Percentiles rank a stretch among this genome's conserved stretches.
Evolutionary conservation across 2,797 vertebrate species (phyloP).

Genomic region (Phylloscopus collybita): DNA sequence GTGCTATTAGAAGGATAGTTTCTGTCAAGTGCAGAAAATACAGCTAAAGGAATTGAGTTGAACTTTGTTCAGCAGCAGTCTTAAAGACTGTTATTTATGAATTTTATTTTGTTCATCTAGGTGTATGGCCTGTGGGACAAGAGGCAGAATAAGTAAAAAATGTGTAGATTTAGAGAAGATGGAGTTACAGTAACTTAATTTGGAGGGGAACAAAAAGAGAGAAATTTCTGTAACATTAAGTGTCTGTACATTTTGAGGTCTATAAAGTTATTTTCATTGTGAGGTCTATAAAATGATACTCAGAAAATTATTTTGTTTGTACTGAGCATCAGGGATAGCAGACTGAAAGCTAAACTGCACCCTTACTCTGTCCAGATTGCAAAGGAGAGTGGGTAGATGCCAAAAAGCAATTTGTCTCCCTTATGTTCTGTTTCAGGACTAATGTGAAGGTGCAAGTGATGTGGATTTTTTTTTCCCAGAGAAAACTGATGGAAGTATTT

Average conservation of each 20-base stretch:
- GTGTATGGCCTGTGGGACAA: background rate
- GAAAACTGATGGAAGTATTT: background rate
- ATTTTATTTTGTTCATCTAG: background rate
- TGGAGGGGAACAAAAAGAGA: background rate
- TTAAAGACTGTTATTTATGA: background rate
- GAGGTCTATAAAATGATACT: background rate
- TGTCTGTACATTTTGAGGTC: background rate
- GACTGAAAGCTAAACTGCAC: background rate
- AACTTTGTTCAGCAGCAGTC: background rate
- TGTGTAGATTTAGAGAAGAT: background rate
- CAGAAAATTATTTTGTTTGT: background rate
- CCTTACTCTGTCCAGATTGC: background rate
- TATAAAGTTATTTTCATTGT: background rate
- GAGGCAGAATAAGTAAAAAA: background rate
- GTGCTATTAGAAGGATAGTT: background rate
- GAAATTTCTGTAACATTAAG: background rate
- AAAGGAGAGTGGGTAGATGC: background rate
- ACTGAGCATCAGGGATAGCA: background rate
- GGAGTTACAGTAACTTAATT: background rate
- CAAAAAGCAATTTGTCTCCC: background rate
- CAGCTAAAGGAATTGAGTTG: background rate
- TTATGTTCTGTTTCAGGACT: background rate
- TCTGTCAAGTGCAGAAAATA: background rate
- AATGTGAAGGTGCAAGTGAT: background rate
- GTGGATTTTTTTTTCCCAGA: background rate